These are phyloP conservation scores for Cephus cinctus DNA, from an alignment of 1,140 invertebrate genomes.

Conservation along the genomic window DNA sequence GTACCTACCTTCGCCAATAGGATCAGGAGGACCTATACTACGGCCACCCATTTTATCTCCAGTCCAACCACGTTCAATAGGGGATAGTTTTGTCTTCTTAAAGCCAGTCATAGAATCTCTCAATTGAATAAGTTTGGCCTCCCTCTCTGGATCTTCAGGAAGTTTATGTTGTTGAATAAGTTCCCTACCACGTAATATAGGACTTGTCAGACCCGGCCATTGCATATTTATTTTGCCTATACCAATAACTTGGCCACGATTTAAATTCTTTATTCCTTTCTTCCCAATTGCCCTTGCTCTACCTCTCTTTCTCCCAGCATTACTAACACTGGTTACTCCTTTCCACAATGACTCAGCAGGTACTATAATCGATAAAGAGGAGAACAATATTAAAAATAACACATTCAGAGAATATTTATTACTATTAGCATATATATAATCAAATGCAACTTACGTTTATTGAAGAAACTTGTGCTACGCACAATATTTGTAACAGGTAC, in stretches of 20 bases:
- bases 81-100: constrained; percentile 63
- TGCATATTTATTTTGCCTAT: constrained; percentile 80
- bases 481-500: constrained; percentile 24
- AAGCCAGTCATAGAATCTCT: constrained; percentile 70
- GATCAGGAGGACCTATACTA: constrained; percentile 84
- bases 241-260: constrained; percentile 88
- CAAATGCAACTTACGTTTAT: constrained; percentile 53
- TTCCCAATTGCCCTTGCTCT: constrained; percentile 79
- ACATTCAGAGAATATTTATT: constrained; percentile 2
- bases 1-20: constrained; percentile 68
- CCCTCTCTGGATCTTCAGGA: constrained; percentile 69
- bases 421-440: constrained; percentile 8
- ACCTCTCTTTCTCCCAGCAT: constrained; percentile 92
- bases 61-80: constrained; percentile 88
- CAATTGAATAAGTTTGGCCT: constrained; percentile 69
- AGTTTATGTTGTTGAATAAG: constrained; percentile 69
- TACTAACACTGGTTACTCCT: constrained; percentile 91
- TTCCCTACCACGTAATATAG: constrained; percentile 76
- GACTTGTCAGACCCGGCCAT: constrained; percentile 90
- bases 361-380: constrained; percentile 55
- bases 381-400: constrained; percentile 7
- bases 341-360: constrained; percentile 88
- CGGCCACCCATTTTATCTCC: constrained; percentile 79
- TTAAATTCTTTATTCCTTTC: constrained; percentile 79
- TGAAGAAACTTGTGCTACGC: constrained; percentile 55